Conservation (phyloP, 2,113 vertebrate species). For the Sylvietta virens region DNA sequence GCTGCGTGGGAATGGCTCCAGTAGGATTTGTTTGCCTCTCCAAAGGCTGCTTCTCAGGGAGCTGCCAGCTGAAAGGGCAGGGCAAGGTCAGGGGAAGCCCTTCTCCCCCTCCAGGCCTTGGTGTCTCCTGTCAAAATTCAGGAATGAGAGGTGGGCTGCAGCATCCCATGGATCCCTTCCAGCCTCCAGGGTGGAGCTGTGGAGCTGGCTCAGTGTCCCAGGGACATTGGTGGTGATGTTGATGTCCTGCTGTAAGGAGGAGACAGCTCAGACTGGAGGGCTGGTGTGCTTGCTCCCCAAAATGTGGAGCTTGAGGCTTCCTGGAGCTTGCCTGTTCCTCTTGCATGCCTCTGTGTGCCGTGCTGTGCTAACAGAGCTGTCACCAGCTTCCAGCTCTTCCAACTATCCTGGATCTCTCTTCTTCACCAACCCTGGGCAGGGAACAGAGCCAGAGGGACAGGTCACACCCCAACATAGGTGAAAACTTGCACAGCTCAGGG, state of each 20-base stretch:
- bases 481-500: accelerated
- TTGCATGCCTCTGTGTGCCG: slow-evolving; percentile 38
- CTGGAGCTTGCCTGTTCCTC: background rate
- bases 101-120: background rate
- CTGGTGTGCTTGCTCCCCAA: background rate
- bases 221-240: background rate
- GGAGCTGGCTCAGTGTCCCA: background rate
- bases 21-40: background rate
- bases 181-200: background rate
- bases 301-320: background rate
- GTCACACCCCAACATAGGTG: accelerated
- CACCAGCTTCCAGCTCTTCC: background rate
- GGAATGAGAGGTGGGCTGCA: background rate
- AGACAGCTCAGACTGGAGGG: background rate
- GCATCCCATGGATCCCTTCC: background rate
- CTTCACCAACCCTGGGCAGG: background rate
- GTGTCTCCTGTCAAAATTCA: background rate
- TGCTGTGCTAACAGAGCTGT: slow-evolving; percentile 51
- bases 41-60: background rate
- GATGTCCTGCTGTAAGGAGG: background rate
- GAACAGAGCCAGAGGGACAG: background rate
- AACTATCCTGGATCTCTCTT: background rate
- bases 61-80: background rate
- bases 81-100: background rate
- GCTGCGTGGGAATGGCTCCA: background rate